Evolutionary conservation across 2,888 invertebrate species (phyloP), one percentile per base, ranked within the genome.

Genomic region (Drosophila paramelanica): DNA sequence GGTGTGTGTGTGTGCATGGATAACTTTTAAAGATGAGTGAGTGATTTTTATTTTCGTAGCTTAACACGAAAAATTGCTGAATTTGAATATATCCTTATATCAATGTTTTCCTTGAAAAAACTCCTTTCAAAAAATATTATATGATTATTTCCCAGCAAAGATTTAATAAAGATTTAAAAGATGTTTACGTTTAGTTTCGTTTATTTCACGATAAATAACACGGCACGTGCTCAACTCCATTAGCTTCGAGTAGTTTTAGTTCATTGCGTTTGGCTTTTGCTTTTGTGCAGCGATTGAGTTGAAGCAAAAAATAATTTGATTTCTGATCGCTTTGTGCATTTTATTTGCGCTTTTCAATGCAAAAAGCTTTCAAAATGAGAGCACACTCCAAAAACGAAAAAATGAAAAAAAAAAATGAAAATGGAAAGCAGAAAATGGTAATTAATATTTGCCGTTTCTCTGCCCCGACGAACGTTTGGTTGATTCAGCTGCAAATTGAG

Each of bases 401-500:
- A 5, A 23, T 23, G 23, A 4, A 23, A 10, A 45, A 13, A 20
- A 69, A 33, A 25, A 3, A 13, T 27, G 20, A 6, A 17, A 5
- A 23, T 23, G 23, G 3, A 23, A 10, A 23, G 38, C 5, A 7
- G 41, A 70, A 71, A 61, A 68, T 50, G 50, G 61, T 73, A 81
- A 73, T 73, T 78, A 78, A 76, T 88, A 75, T 83, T 73, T 72
- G 52, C 66, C 5, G 36, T 36, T 33, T 47, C 59, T 13, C 31
- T 7, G 11, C 20, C 5, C 41, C 7, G 31, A 5, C 2, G 8
- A 4, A 8, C 49, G 10, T n/a, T 41, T 50, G 41, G 56, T 75
- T 66, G 55, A 66, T 79, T 79, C 43, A 60, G 50, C 62, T 71
- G 64, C 55, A 76, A 80, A 80, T 64, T 71, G 67, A 85, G 67